Evolutionary conservation across 2,797 vertebrate genomes (phyloP).

Genomic region (Ambastaia sidthimunki): DNA sequence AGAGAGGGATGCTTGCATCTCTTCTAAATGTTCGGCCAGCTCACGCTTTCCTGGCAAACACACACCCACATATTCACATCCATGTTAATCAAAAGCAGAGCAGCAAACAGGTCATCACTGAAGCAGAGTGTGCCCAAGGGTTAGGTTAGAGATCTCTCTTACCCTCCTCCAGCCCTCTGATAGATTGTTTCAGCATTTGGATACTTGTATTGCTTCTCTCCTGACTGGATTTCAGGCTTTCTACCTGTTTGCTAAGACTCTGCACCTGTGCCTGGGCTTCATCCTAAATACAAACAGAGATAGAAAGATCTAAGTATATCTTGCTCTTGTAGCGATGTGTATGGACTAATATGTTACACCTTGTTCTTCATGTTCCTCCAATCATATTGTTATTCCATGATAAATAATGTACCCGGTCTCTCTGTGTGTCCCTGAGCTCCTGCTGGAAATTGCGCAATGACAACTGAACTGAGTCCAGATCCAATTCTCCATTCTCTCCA

Average conservation of each 20-base stretch:
- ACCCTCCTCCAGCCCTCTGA: constrained; percentile 79
- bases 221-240: constrained; percentile 65
- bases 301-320: background rate
- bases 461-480: constrained; percentile 70
- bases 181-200: constrained; percentile 74
- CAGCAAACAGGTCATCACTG: constrained; percentile 5
- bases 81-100: constrained; percentile 26
- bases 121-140: background rate
- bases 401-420: constrained; percentile 73
- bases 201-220: constrained; percentile 64
- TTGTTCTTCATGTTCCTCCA: background rate
- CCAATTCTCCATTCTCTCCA: constrained; percentile 69
- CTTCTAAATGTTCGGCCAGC: constrained; percentile 65
- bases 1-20: constrained; percentile 63
- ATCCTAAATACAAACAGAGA: constrained; percentile 71
- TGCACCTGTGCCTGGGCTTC: constrained; percentile 70
- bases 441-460: constrained; percentile 74
- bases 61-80: constrained; percentile 35
- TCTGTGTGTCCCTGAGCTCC: constrained; percentile 76
- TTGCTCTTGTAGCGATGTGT: background rate
- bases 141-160: constrained; percentile 35
- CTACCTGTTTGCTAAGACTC: constrained; percentile 71
- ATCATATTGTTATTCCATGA: background rate
- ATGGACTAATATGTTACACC: background rate
- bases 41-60: constrained; percentile 72